Conservation (phyloP, 2,113 vertebrate genomes). For the Martes martes region DNA sequence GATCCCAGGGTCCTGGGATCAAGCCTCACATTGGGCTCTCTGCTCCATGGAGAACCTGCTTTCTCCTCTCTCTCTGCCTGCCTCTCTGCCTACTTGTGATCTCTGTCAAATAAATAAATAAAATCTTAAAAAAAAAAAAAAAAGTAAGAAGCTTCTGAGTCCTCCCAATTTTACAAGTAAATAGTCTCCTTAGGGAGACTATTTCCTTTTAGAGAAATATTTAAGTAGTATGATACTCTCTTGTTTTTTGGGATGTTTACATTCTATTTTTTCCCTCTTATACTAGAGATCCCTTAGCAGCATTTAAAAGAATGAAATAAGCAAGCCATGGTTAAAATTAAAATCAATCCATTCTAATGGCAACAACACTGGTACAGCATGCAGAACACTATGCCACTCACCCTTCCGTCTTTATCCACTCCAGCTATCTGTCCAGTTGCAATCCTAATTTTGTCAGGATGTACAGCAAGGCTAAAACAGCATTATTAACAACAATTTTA, state of each 20-base stretch:
- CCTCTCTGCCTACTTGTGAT: too few species aligned
- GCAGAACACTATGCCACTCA: constrained; percentile 77
- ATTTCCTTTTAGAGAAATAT: neutral
- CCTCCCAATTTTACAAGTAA: neutral
- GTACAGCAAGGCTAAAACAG: constrained; percentile 92
- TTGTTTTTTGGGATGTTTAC: neutral
- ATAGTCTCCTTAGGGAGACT: neutral
- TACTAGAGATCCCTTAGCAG: neutral
- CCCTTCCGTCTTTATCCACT: constrained; percentile 98
- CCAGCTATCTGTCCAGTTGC: constrained; percentile 98
- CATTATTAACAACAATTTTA: constrained; percentile 75
- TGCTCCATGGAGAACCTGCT: too few species aligned
- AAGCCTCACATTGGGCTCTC: too few species aligned
- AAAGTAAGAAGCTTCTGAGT: neutral
- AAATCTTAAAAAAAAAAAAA: neutral
- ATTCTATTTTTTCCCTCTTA: neutral
- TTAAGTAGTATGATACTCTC: neutral
- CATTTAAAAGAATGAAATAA: neutral
- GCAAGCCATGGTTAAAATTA: neutral
- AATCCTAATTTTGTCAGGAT: constrained; percentile 98
- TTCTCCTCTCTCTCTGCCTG: too few species aligned
- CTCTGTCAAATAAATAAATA: too few species aligned
- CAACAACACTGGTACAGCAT: neutral
- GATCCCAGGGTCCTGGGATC: too few species aligned
- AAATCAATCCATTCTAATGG: neutral